Evolutionary conservation across 2,113 vertebrate genomes (phyloP).

Genomic region (Paradoxurus hermaphroditus): DNA sequence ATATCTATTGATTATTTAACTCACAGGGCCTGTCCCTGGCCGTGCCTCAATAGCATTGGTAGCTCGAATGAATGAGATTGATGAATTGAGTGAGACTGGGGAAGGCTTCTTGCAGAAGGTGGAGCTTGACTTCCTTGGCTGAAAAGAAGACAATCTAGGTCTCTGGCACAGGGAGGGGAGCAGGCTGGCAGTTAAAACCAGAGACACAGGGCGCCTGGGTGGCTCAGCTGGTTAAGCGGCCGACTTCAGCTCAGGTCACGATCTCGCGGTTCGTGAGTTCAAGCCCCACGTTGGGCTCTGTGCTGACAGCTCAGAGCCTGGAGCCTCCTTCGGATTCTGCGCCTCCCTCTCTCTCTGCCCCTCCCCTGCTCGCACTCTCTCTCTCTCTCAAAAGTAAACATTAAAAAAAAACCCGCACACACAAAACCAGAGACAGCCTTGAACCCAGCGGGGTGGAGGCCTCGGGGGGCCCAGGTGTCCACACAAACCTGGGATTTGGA

Average conservation of each 20-base stretch:
- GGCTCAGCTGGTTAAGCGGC: too few species aligned
- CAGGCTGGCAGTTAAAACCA: not conserved
- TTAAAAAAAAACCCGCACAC: too few species aligned
- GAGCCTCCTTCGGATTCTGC: too few species aligned
- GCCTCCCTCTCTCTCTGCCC: too few species aligned
- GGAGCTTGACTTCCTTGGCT: not conserved
- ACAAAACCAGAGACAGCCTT: not conserved
- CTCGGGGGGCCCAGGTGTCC: not conserved
- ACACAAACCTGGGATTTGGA: not conserved
- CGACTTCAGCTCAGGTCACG: too few species aligned
- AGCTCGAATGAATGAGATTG: not conserved
- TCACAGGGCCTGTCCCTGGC: not conserved
- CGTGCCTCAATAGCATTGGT: not conserved
- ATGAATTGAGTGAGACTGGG: not conserved
- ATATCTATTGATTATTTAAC: not conserved
- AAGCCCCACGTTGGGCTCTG: too few species aligned
- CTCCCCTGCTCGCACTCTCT: too few species aligned
- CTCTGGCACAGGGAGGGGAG: not conserved
- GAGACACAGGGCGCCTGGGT: too few species aligned
- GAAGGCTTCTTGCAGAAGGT: not conserved
- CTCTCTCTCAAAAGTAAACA: too few species aligned
- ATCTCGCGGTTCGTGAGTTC: too few species aligned
- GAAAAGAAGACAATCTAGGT: not conserved
- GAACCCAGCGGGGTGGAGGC: not conserved
- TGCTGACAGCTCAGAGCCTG: too few species aligned